A percentile compares a stretch with the other conserved stretches of the same genome.
Evolutionary conservation across 1,140 invertebrate genomes (phyloP).

Genomic region (Parasteatoda tepidariorum): DNA sequence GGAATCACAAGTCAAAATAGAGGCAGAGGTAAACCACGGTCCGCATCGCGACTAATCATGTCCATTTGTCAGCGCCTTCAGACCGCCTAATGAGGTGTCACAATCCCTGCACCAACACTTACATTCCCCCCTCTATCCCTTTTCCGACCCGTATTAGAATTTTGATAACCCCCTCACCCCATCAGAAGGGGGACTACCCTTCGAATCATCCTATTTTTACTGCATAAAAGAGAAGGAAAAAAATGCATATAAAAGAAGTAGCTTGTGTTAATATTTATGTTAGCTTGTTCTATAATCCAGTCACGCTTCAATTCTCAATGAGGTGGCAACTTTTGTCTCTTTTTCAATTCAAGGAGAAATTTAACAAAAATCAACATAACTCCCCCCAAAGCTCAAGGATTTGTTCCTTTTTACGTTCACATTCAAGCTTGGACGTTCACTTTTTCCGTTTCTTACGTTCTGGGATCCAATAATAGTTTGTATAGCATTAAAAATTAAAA

Average conservation of each 20-base stretch:
- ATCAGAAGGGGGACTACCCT: neutral
- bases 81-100: slow-evolving; percentile 58
- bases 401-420: no score
- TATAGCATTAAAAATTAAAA: no score
- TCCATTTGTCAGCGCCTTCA: slow-evolving; percentile 57
- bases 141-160: neutral
- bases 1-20: slow-evolving; percentile 31
- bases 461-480: no score
- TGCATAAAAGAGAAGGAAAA: neutral
- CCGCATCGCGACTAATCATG: slow-evolving; percentile 44
- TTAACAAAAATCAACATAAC: neutral
- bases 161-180: neutral
- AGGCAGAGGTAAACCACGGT: slow-evolving; percentile 47
- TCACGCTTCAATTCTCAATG: neutral
- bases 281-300: neutral
- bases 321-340: neutral
- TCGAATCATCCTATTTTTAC: neutral
- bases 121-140: neutral
- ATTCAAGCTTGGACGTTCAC: no score
- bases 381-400: neutral
- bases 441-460: no score
- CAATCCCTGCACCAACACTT: neutral
- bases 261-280: slow-evolving; percentile 55
- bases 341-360: neutral
- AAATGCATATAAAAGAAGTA: neutral